Base-by-base conservation (phyloP, 2,113 vertebrate species). In the Silurus glanis region DNA sequence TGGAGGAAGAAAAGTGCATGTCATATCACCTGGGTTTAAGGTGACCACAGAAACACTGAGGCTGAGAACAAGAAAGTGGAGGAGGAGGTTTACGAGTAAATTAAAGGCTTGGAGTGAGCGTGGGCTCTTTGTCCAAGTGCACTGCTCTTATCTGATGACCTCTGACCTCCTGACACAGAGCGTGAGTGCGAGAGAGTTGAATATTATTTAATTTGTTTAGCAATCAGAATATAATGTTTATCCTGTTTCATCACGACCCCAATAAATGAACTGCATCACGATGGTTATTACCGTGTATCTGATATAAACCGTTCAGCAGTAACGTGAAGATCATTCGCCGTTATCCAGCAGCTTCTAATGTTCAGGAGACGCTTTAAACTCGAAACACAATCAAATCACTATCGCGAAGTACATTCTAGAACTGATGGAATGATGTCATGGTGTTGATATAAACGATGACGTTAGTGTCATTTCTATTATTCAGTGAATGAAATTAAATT, bases 41-140 rank as follows among this genome's bases (percentile, higher is more conserved):
- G 49, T 78, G 71, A 59, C 59, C 67, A 49, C 4, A 51, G 56
- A 49, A 85, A 85, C 55, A 3, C 37, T 37, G 37, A 37, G 75
- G 75, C 3, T 4, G 17, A 53, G 61, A 61, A 85, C 58, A 49
- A 82, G 61, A 10, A 58, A 82, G 61, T 7, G 58, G 25, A 21
- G 23, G 64, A 85, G n/a, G 62, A 81, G 47, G 45, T 62, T 82
- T 82, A 86, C 19, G 37, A 87, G 76, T 83, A 69, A 84, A 85
- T 89, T 81, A 87, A 78, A 87, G 56, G 37, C 67, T 62, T 45
- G 76, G 45, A 45, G 67, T 51, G 56, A 62, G 59, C 2, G 37
- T 25, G 55, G n/a, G 13, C 9, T 76, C 66, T 25, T 49, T 45
- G 49, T 80, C 37, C 16, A 59, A 59, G 17, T 16, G 74, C n/a